Base-by-base conservation (phyloP, 2,797 vertebrate species). In the Serranus cabrilla region DNA sequence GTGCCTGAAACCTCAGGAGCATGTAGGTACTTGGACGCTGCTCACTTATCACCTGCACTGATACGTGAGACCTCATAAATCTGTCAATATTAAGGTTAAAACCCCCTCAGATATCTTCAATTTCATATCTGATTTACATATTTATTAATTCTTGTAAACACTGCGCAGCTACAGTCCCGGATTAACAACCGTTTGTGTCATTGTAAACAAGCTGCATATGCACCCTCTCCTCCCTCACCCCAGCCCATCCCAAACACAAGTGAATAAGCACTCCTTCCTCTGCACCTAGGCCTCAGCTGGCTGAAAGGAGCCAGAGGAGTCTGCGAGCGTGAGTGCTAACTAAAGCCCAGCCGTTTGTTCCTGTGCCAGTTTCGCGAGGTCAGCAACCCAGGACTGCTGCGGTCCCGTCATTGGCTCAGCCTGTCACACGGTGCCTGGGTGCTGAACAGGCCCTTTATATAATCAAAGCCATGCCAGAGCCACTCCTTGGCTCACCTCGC, bases 371-470 rank as follows among this genome's bases (percentile, higher is more conserved):
- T 94, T 91, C 59, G 88, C 90, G 88, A 94, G 94, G 93, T 95
- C 94, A 95, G 94, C 94, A 95, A 84, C 89, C 92, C 85, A 83
- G 90, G 83, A 88, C 89, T 93, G 88, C 92, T 93, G 92, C 86
- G 74, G 88, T 86, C 87, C 85, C 87, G 74, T 93, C 91, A 94
- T 92, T 94, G 94, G 94, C 92, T 93, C 90, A 90, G 91, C 78
- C 87, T 84, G 87, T 93, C 92, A 93, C 93, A 95, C 90, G 89
- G 93, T 79, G 89, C 86, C 80, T 85, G 87, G 91, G 87, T 95
- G 95, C 94, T 94, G 94, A 94, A 94, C 90, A 93, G 91, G 88
- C 89, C 93, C 87, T 95, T 94, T 95, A 94, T 92, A 92, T 93
- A 94, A 94, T 93, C 91, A 93, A 91, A 92, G 90, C 87, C 87